These are phyloP conservation scores for Nemopilema nomurai DNA, from an alignment of 30 jellyfish, hydroid and myxozoan genomes.

Conservation along the genomic window DNA sequence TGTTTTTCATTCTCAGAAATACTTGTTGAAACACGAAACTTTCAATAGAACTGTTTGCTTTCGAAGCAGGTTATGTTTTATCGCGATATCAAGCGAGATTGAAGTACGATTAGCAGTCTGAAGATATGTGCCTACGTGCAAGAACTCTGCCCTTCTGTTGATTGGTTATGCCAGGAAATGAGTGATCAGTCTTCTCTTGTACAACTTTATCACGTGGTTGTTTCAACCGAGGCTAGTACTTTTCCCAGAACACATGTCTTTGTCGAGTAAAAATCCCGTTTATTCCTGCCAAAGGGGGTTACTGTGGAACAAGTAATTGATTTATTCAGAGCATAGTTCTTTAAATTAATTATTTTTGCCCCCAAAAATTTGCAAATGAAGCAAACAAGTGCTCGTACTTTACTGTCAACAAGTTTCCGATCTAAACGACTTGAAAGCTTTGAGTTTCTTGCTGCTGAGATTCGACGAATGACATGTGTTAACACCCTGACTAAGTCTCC, in stretches of 20 bases:
- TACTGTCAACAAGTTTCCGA: not conserved
- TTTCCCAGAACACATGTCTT: slow-evolving; percentile 41
- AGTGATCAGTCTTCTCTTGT: not conserved
- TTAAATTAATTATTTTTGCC: not conserved
- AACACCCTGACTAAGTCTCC: not conserved
- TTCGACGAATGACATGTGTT: not conserved
- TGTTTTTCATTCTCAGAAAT: too few species aligned
- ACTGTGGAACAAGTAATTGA: not conserved
- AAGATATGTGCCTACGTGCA: too few species aligned
- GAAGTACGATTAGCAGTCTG: too few species aligned
- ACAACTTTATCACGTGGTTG: slow-evolving; percentile 27
- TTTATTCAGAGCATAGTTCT: not conserved
- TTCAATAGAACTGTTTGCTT: too few species aligned
- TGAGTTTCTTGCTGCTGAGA: not conserved
- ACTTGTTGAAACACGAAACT: too few species aligned
- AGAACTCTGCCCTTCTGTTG: too few species aligned
- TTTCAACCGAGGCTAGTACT: slow-evolving; percentile 47
- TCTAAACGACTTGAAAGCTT: not conserved
- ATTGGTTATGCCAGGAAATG: too few species aligned
- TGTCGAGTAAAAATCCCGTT: not conserved
- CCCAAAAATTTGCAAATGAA: not conserved
- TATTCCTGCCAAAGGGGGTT: not conserved
- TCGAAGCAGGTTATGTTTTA: too few species aligned
- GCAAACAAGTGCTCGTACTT: not conserved
- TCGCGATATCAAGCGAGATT: too few species aligned